Conservation (phyloP, 2,797 vertebrate genomes). For the Alectoris magna region DNA sequence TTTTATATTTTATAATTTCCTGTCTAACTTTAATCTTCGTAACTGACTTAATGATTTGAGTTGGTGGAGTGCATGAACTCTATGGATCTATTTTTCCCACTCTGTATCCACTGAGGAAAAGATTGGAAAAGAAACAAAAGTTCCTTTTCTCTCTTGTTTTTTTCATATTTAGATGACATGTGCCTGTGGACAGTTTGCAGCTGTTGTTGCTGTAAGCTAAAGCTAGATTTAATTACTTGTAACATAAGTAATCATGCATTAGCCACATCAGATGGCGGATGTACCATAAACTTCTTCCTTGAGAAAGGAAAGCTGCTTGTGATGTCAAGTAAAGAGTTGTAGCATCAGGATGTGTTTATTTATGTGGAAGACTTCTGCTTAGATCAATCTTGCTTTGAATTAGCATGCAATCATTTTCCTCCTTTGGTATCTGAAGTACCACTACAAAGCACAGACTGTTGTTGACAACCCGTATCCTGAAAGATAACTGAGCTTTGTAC, state of each 20-base stretch:
- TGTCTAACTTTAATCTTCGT: neutral
- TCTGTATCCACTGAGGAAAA: neutral
- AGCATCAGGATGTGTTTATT: neutral
- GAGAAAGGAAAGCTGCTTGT: neutral
- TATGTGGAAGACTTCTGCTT: neutral
- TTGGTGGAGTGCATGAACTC: neutral
- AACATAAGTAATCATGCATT: neutral
- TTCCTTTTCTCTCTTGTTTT: neutral
- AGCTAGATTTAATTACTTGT: neutral
- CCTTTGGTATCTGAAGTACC: neutral
- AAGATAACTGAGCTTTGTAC: neutral
- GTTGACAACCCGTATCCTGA: neutral
- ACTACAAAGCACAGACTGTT: neutral
- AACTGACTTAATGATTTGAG: neutral
- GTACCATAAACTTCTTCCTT: no score
- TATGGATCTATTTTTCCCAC: neutral
- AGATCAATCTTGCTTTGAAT: neutral
- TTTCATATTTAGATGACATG: neutral
- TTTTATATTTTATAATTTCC: neutral
- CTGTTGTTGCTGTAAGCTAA: neutral
- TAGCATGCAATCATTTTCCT: neutral
- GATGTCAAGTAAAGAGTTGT: neutral
- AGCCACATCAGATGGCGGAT: neutral
- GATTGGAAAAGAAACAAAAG: neutral
- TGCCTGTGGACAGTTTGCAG: neutral